A percentile compares a stretch with the other conserved stretches of the same genome.
Conservation (phyloP, 2,888 invertebrate genomes). For the Erebia ligea region DNA sequence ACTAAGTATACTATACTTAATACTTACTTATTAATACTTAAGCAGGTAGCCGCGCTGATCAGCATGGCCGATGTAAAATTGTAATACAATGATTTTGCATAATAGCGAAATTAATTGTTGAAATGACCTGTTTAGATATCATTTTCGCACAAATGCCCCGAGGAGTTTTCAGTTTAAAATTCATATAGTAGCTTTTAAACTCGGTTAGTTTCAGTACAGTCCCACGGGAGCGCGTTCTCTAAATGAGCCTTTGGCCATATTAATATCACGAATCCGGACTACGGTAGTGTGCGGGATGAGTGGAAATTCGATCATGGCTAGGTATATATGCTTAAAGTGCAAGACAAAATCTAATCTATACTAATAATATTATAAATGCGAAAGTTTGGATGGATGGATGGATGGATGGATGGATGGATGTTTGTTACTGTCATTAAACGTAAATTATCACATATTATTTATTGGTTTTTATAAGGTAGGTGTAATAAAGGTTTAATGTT, state of each 20-base stretch:
- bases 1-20: too few relatives aligned
- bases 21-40: too few relatives aligned
- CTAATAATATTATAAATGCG: too few relatives aligned
- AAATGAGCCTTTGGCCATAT: constrained; percentile 63
- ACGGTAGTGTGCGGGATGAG: constrained; percentile 35
- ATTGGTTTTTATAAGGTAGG: too few relatives aligned
- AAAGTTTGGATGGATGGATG: too few relatives aligned
- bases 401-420: too few relatives aligned
- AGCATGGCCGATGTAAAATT: too few relatives aligned
- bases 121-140: constrained; percentile 14
- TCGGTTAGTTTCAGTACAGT: constrained; percentile 67
- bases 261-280: constrained; percentile 36
- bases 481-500: too few relatives aligned
- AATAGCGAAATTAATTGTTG: constrained; percentile 1
- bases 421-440: too few relatives aligned
- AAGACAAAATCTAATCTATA: not conserved
- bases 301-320: constrained; percentile 21
- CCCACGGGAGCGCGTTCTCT: constrained; percentile 54
- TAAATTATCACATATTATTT: too few relatives aligned
- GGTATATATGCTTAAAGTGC: not conserved
- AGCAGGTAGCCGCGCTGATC: too few relatives aligned
- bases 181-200: constrained; percentile 72
- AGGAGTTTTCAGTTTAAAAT: constrained; percentile 75
- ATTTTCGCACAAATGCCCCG: constrained; percentile 59
- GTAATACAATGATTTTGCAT: too few relatives aligned